Conservation (phyloP, 2,888 invertebrate genomes). For the Pristionchus mayeri region DNA sequence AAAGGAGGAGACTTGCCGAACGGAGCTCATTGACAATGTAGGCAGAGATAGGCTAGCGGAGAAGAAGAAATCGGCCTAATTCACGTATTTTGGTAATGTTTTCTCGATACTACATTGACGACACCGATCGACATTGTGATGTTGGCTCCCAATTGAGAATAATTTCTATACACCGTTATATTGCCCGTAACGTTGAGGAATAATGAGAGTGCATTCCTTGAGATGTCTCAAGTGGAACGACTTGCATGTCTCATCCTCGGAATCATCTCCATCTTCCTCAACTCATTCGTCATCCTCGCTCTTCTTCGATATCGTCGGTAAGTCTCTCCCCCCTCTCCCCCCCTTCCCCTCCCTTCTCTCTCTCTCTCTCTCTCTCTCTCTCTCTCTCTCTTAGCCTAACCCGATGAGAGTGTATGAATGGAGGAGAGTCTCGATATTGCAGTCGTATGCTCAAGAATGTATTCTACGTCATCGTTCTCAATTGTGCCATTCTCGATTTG, state of each 20-base stretch:
- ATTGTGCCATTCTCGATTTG: constrained; percentile 44
- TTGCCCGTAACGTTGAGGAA: background rate
- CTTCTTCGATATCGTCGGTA: constrained; percentile 62
- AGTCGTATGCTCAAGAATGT: constrained; percentile 72
- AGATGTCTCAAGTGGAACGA: constrained; percentile 70
- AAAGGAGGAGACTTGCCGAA: no score
- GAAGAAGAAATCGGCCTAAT: no score
- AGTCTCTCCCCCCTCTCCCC: no score
- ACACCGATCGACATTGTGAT: no score
- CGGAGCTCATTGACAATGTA: no score
- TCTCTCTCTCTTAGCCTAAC: no score
- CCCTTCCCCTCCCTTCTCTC: no score
- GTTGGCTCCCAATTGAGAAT: background rate
- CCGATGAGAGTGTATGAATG: background rate
- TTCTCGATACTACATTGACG: no score
- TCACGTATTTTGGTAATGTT: no score
- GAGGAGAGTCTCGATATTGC: no score
- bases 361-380: no score
- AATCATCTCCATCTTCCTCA: constrained; percentile 71
- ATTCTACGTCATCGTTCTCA: constrained; percentile 70
- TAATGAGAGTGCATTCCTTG: constrained; percentile 50
- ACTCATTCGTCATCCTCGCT: constrained; percentile 72
- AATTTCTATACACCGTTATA: background rate
- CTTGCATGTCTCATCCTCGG: constrained; percentile 71
- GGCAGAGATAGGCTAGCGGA: no score